Evolutionary conservation across 2,797 vertebrate genomes (phyloP).

Genomic region (Manis javanica): DNA sequence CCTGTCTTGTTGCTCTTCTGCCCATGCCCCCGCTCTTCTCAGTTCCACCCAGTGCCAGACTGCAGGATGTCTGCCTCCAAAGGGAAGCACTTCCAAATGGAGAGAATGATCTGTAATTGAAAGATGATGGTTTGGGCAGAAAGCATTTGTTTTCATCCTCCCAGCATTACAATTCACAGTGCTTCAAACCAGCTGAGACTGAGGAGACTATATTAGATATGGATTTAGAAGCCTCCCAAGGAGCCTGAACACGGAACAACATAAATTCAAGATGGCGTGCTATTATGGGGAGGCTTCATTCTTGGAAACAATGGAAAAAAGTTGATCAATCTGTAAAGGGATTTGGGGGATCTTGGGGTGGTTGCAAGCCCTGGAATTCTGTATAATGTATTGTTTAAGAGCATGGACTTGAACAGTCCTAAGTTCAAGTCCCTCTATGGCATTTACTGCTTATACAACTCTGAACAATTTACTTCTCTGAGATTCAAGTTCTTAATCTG

Average conservation of each 20-base stretch:
- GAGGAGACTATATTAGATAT: slow-evolving; percentile 59
- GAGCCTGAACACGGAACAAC: background rate
- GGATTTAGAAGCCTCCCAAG: slow-evolving; percentile 49
- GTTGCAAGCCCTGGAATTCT: background rate
- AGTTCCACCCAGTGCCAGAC: background rate
- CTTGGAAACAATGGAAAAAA: slow-evolving; percentile 14
- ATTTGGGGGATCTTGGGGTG: background rate
- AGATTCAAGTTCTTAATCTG: background rate
- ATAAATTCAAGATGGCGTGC: slow-evolving; percentile 1
- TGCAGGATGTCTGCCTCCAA: slow-evolving; percentile 22
- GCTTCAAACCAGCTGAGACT: slow-evolving; percentile 63
- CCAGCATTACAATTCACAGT: slow-evolving; percentile 69
- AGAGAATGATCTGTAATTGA: slow-evolving; percentile 64
- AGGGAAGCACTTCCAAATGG: background rate
- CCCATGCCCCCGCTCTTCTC: background rate
- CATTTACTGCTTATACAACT: rapidly evolving
- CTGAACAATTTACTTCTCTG: background rate
- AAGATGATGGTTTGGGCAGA: slow-evolving; percentile 58
- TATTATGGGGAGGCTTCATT: background rate
- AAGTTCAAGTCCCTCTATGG: background rate
- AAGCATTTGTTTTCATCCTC: slow-evolving; percentile 78
- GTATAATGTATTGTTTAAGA: background rate
- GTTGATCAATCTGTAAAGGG: background rate
- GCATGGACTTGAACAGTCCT: background rate
- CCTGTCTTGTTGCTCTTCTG: background rate